A percentile compares a stretch with the other conserved stretches of the same genome.
phyloP scores from a whole-genome alignment of 2,888 invertebrate genomes.

The Tenthredo amoena region DNA sequence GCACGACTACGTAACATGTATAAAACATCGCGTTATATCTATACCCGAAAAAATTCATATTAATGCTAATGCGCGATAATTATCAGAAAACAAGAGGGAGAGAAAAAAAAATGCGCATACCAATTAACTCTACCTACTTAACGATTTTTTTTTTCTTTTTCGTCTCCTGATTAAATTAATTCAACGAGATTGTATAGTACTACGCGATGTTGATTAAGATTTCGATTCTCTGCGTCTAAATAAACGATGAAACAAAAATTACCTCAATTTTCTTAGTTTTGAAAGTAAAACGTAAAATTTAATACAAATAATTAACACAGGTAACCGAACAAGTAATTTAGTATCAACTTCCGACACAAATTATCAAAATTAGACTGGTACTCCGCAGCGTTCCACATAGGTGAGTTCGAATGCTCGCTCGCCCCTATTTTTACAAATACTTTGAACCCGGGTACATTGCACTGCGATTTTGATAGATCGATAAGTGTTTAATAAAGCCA shows the following conservation, averaged over 20 bases:
- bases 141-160: background rate
- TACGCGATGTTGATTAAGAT: background rate
- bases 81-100: background rate
- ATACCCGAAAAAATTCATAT: slow-evolving; percentile 7
- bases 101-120: background rate
- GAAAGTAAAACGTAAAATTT: background rate
- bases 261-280: background rate
- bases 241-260: background rate
- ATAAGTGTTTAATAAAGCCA: slow-evolving; percentile 40
- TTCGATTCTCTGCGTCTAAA: background rate
- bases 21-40: background rate
- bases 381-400: background rate
- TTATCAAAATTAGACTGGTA: background rate
- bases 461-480: slow-evolving; percentile 43
- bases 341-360: background rate
- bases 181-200: background rate
- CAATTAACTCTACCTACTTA: slow-evolving; percentile 10
- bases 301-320: background rate
- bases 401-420: background rate
- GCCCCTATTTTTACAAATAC: slow-evolving; percentile 15
- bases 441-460: slow-evolving; percentile 45
- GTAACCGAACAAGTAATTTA: background rate
- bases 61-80: background rate
- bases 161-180: background rate
- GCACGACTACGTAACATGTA: background rate